Conservation (phyloP, 2,113 vertebrate genomes). For the Cervus canadensis region DNA sequence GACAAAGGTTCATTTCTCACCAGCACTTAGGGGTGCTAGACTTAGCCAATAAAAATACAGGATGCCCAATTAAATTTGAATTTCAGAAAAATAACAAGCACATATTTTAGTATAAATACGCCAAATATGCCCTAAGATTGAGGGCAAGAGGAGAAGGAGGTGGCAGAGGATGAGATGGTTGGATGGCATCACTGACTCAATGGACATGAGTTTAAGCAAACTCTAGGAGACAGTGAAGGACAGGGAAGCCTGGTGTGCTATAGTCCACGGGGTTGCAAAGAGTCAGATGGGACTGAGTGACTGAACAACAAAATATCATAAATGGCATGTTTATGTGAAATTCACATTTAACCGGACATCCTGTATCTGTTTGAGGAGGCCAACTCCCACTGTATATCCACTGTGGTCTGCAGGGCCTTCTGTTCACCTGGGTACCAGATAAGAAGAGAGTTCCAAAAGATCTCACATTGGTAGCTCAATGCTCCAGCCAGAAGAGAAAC, state of each 20-base stretch:
- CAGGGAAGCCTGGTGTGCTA: not conserved
- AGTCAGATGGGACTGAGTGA: not conserved
- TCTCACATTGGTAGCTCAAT: fast-evolving
- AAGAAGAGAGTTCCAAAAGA: not conserved
- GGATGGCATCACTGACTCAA: not conserved
- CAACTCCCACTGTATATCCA: fast-evolving
- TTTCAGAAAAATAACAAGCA: not conserved
- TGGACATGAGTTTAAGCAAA: not conserved
- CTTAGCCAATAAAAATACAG: not conserved
- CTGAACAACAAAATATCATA: not conserved
- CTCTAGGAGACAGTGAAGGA: not conserved
- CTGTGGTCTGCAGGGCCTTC: fast-evolving
- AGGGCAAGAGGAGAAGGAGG: not conserved
- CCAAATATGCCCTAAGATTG: not conserved
- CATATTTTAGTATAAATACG: not conserved
- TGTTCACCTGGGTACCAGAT: not conserved
- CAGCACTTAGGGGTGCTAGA: not conserved
- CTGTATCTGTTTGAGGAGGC: fast-evolving
- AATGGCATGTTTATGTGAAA: not conserved
- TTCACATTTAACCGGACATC: not conserved
- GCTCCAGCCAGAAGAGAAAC: not conserved
- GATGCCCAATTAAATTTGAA: not conserved
- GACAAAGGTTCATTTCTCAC: not conserved
- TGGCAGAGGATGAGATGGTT: not conserved
- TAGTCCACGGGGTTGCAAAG: not conserved